Percentiles rank a stretch among this genome's conserved stretches.
Evolutionary conservation across 2,888 invertebrate genomes (phyloP).

Genomic region (Marronus borbonicus): DNA sequence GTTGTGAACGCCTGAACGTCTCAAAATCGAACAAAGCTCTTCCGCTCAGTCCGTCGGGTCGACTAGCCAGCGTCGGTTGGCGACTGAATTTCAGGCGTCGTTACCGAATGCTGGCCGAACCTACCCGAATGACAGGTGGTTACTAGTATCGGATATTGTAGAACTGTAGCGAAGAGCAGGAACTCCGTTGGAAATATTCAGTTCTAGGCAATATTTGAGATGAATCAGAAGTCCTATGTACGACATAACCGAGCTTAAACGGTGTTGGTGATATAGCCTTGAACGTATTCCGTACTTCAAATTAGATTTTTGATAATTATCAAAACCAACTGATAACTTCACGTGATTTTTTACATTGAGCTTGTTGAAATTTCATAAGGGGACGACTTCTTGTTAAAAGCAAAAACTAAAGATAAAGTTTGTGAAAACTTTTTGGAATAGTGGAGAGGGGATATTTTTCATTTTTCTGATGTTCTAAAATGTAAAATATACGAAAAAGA

Average conservation of each 20-base stretch:
- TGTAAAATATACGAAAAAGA: too few species aligned
- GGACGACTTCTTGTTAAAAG: too few species aligned
- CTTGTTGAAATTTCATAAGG: too few species aligned
- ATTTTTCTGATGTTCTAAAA: too few species aligned
- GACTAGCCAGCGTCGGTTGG: conserved; percentile 41
- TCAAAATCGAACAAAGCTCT: too few species aligned
- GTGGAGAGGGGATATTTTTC: too few species aligned
- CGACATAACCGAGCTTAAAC: conserved; percentile 13
- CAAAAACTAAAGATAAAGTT: too few species aligned
- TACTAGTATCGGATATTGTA: conserved; percentile 53
- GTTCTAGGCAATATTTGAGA: conserved; percentile 57
- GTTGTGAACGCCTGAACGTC: too few species aligned
- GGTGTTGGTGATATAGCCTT: background rate
- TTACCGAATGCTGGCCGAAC: conserved; percentile 53
- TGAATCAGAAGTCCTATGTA: conserved; percentile 47
- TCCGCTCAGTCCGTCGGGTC: background rate
- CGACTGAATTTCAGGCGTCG: conserved; percentile 57
- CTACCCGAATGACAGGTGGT: conserved; percentile 60
- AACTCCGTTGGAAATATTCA: conserved; percentile 56
- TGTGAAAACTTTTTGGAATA: too few species aligned
- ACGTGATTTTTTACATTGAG: too few species aligned
- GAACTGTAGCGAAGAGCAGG: conserved; percentile 57
- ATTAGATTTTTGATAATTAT: background rate
- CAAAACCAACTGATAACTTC: too few species aligned
- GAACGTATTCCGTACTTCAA: conserved; percentile 11